Base-by-base conservation (phyloP, 2,888 invertebrate genomes). In the Erynnis tages region DNA sequence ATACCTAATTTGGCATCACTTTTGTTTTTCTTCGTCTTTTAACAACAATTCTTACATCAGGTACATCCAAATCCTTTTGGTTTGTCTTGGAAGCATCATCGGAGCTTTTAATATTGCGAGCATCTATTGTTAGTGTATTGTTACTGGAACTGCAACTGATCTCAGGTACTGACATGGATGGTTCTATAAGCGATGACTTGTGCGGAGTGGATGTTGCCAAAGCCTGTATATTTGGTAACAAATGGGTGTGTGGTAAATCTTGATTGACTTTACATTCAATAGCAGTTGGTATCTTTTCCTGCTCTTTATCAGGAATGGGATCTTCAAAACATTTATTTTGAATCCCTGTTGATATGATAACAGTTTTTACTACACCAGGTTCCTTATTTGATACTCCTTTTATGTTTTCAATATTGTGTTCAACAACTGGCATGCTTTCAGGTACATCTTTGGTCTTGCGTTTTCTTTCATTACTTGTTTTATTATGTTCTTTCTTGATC, bases 181-280 rank as follows among this genome's bases (percentile, higher is more conserved):
- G 29, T 38, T 44, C 55, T 29, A 37, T 13, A n/a, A 27, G 32
- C 4, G 55, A 54, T 21, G 63, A 32, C 16, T 83, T 86, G 2
- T 76, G 63, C 0, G 86, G 85, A 5, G 87, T 87, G 2, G 84
- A 86, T 5, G 83, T 83, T n/a, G 83, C 83, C 44, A 82, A 62
- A 45, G 81, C 82, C 57, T 69, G 67, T 16, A 76, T 32, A 17
- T 7, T 49, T 10, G 27, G 56, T 34, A 30, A 37, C 34, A 16
- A 43, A 10, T 32, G 38, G 53, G 13, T 43, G 34, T n/a, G 50
- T 41, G 34, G 32, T 21, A 11, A 13, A 44, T 14, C 27, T 32
- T 54, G 40, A 40, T 47, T 32, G 8, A 44, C 11, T 13, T 23
- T 47, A 19, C 3, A 6, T 35, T 34, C 6, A 10, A 19, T n/a